Evolutionary conservation across 2,888 invertebrate species (phyloP), one percentile per base, ranked within the genome.

Genomic region (Drosophila infuscata): DNA sequence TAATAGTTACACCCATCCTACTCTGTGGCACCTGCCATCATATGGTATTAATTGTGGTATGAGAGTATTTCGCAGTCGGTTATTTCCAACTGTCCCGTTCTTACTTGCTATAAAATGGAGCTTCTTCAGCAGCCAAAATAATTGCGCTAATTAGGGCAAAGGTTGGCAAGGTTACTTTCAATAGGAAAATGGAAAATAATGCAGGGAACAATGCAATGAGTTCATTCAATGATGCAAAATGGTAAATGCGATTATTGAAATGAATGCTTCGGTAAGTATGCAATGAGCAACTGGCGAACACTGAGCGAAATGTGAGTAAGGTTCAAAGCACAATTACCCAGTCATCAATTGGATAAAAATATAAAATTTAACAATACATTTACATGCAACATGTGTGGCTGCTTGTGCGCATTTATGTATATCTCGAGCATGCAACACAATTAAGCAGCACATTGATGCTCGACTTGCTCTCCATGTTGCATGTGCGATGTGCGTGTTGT

Each of bases 371-470:
- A 48, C n/a, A 46, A 20, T 35, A 32, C 41, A 35, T 32, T 38
- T 20, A 56, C 36, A 48, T 15, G 20, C 29, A 35, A 35, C 15
- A 20, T 59, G 53, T 64, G 49, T 20, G 25, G 25, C 25, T 25
- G 53, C 61, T 51, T 54, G 12, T 53, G 20, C 29, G 25, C 33
- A 33, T 53, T 20, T 38, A 46, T 52, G 64, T 71, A 69, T 87
- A 85, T 84, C 85, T 61, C 62, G 57, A 70, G 66, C 78, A 83
- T 70, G 86, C 78, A 85, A 70, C 80, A 79, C 77, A 89, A 87
- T 85, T 79, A 84, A 88, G 72, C 83, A 54, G 70, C 75, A 80
- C 77, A 82, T 88, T 74, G 74, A 85, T 85, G 86, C 73, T 79
- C 59, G 68, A 69, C 69, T 71, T 84, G 52, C 57, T 71, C 76